phyloP scores from a whole-genome alignment of 1,140 invertebrate species.

The Propsilocerus akamusi region DNA sequence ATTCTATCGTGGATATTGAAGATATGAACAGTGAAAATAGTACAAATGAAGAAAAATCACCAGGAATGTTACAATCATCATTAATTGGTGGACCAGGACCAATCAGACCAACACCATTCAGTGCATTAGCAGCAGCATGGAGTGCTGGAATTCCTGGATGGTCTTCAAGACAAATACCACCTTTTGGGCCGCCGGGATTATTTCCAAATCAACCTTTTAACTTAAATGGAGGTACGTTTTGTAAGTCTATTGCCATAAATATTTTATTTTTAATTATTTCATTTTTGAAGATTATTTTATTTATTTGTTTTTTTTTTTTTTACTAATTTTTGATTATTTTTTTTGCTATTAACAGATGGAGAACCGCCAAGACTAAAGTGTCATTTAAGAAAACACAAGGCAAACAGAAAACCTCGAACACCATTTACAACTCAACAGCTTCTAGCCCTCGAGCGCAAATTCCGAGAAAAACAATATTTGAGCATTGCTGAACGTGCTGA shows the following conservation, averaged over 20 bases:
- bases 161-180: conserved; percentile 30
- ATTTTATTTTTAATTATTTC: background rate
- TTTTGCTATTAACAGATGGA: conserved; percentile 15
- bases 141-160: conserved; percentile 37
- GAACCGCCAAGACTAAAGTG: conserved; percentile 76
- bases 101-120: no score
- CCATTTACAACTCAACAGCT: conserved; percentile 95
- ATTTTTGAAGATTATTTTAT: conserved; percentile 9
- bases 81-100: no score
- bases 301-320: conserved; percentile 7
- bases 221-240: conserved; percentile 17
- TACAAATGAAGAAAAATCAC: no score
- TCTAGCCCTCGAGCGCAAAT: conserved; percentile 86
- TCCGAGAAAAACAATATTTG: conserved; percentile 88
- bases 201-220: conserved; percentile 18
- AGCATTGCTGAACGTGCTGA: conserved; percentile 92
- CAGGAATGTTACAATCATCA: no score
- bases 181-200: conserved; percentile 21
- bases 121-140: no score
- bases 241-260: conserved; percentile 13
- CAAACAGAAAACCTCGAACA: conserved; percentile 90
- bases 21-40: no score
- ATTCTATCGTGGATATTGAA: no score
- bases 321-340: no score
- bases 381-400: conserved; percentile 81